Evolutionary conservation across 2,113 vertebrate genomes (phyloP), one percentile per base, ranked within the genome.

Genomic region (Lepus americanus): DNA sequence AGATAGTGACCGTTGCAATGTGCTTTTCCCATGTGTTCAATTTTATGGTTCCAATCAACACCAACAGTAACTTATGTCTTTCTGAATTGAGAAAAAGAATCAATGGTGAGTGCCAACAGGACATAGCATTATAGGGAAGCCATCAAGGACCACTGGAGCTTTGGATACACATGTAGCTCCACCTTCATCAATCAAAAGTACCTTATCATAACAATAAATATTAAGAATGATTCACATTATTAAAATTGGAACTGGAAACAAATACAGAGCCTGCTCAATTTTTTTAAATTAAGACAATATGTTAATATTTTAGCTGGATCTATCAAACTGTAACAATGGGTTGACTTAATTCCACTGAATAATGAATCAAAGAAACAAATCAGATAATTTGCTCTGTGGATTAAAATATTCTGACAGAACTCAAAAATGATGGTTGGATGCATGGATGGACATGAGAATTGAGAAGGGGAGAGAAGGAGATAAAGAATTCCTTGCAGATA

Each of bases 11-110:
- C 23, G 17, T 70, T 78, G 9, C 67, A 78, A 53, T 73, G n/a
- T 14, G 20, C 20, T 70, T 49, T 94, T 70, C 63, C 81, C n/a
- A 17, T 23, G 64, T 85, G 92, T 51, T 70, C 64, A 86, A 74
- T 89, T 97, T 95, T 95, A 92, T 95, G 91, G 64, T 33, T 88
- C 94, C 59, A 95, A 83, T 95, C 92, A 84, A 77, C 19, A 92
- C 73, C 53, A 29, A 90, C 73, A 82, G 80, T 86, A 92, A 64
- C 49, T 36, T 92, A 78, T 63, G 53, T 89, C 66, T 33, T 80
- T 88, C 59, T 90, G 67, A 92, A 70, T 90, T 86, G 55, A 87
- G 90, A 6, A 36, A 82, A 84, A 90, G 74, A 81, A 82, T 73
- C 72, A 55, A 64, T 80, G 31, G 10, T 76, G 64, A 87, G 10